These are phyloP conservation scores for Oligia latruncula DNA, from an alignment of 2,888 invertebrate species.

Conservation along the genomic window DNA sequence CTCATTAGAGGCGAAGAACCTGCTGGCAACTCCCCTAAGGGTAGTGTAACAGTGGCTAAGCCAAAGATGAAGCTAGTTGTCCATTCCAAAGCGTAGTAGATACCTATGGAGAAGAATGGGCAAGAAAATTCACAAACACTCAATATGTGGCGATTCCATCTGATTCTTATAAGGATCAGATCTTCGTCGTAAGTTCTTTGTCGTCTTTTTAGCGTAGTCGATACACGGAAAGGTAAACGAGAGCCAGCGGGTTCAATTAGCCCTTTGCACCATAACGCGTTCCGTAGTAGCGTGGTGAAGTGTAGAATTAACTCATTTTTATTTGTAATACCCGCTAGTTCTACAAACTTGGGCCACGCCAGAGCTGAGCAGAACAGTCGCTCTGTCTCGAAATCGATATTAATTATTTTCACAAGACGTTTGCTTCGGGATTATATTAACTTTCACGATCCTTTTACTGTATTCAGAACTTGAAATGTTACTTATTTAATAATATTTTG, in stretches of 20 bases:
- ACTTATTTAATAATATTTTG: slow-evolving; percentile 28
- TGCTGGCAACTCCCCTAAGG: too few relatives aligned
- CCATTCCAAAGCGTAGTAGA: too few relatives aligned
- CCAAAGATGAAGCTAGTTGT: too few relatives aligned
- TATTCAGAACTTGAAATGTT: slow-evolving; percentile 34
- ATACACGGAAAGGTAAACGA: not conserved
- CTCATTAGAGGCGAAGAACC: too few relatives aligned
- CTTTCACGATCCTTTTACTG: slow-evolving; percentile 60
- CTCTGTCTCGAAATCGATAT: slow-evolving; percentile 75
- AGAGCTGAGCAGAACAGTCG: slow-evolving; percentile 71
- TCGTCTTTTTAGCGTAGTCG: not conserved
- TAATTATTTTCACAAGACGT: slow-evolving; percentile 72
- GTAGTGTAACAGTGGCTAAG: too few relatives aligned
- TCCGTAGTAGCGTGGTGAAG: not conserved
- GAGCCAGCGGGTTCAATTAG: not conserved
- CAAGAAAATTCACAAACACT: too few relatives aligned
- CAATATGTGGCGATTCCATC: too few relatives aligned
- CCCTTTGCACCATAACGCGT: not conserved
- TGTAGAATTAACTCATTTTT: too few relatives aligned
- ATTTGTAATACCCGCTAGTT: too few relatives aligned
- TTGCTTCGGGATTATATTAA: slow-evolving; percentile 67
- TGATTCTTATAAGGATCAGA: too few relatives aligned
- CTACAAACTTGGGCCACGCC: slow-evolving; percentile 44
- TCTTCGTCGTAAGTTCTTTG: not conserved
- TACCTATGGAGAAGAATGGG: too few relatives aligned